phyloP scores from a whole-genome alignment of 2,113 vertebrate genomes.

The Microcebus tavaratra region DNA sequence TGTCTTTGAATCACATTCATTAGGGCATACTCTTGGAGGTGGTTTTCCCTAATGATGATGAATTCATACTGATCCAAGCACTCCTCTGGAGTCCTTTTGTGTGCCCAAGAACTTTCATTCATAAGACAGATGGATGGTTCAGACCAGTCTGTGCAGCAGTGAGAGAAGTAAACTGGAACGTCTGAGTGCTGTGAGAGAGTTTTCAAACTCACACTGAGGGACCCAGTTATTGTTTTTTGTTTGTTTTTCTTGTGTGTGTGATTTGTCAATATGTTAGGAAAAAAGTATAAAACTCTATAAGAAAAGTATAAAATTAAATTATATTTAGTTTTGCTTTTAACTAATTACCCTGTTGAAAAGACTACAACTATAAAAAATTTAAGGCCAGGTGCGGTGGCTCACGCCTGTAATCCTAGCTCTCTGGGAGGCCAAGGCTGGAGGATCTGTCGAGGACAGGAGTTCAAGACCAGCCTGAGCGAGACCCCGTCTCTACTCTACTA shows the following conservation, averaged over 20 bases:
- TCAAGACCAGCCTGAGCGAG: too few relatives aligned
- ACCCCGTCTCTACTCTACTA: too few relatives aligned
- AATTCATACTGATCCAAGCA: background rate
- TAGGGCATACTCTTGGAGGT: background rate
- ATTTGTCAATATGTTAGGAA: background rate
- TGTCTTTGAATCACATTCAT: background rate
- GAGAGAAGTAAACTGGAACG: background rate
- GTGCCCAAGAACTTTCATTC: conserved; percentile 22
- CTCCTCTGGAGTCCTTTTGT: background rate
- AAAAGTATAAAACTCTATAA: background rate
- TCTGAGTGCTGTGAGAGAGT: background rate
- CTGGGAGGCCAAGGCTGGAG: too few relatives aligned
- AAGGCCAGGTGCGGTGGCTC: background rate
- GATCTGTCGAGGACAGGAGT: too few relatives aligned
- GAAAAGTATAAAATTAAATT: background rate
- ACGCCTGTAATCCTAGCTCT: too few relatives aligned
- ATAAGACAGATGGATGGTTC: conserved; percentile 16
- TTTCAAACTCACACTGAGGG: conserved; percentile 16
- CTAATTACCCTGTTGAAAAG: background rate
- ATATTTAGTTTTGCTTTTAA: conserved; percentile 21
- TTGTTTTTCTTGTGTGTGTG: background rate
- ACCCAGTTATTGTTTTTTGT: background rate
- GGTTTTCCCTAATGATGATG: background rate
- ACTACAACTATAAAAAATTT: background rate
- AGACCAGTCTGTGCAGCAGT: background rate